Base-by-base conservation (phyloP, 2,888 invertebrate genomes). In the Malachius bipustulatus region DNA sequence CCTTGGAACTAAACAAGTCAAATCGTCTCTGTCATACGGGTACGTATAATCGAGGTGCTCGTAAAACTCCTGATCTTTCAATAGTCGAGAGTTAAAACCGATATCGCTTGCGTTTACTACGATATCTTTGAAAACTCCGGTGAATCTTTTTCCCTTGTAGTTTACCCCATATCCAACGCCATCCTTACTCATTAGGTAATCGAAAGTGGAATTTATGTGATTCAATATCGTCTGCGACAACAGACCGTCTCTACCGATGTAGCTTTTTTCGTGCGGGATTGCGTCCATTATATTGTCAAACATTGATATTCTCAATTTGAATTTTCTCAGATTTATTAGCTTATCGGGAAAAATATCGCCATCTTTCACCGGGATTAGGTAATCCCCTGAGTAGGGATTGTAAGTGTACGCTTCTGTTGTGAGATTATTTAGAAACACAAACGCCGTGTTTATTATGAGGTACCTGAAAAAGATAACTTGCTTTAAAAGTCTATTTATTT, bases 1-100 rank as follows among this genome's bases (percentile, higher is more conserved):
- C 24, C 24, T 19, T 19, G 24, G 24, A 19, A 19, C 24, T n/a
- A 19, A 19, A 19, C 24, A 19, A 2, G 32, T 30, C 13, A 43
- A 30, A 34, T 41, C 41, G 26, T 43, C 43, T 8, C 35, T 28
- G 19, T 35, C 43, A 33, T 41, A 38, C 1, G 43, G 43, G 16
- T 43, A 43, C 4, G 37, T 37, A 13, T 33, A 34, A 15, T 43
- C 43, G 9, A 43, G 34, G 4, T 32, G 14, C 15, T 39, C 34
- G 11, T 41, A 30, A 14, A 41, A 39, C 16, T 37, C 35, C 8
- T 26, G 15, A 6, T 19, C 6, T 10, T 35, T 34, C 11, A 43
- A 15, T 4, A 41, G 32, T 9, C 43, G 15, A 8, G 41, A 37
- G 19, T 43, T 43, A 8, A 43, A 14, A 2, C 37, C 39, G 3